phyloP scores from a whole-genome alignment of 2,797 vertebrate genomes.

The Mormyrus proboscirostris region DNA sequence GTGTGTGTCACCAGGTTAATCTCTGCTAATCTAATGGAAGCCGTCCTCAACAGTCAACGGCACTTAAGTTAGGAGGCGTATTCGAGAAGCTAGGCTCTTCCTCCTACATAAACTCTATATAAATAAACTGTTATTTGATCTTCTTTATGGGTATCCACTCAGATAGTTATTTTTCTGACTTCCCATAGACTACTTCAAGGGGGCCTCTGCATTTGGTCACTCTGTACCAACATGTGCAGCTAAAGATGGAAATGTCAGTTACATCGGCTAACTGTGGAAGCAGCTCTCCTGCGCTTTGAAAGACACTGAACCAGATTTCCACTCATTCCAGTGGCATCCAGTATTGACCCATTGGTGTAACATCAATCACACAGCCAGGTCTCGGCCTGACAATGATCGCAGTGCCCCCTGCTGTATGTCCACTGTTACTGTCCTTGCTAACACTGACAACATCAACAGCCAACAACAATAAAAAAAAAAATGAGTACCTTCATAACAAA shows the following conservation, averaged over 20 bases:
- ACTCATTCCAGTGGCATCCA: background rate
- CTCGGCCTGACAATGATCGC: background rate
- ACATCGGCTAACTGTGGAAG: background rate
- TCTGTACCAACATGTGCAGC: background rate
- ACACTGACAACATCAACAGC: constrained; percentile 13
- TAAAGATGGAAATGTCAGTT: background rate
- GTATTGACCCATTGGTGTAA: background rate
- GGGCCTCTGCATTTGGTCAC: constrained; percentile 2
- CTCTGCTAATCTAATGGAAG: constrained; percentile 31
- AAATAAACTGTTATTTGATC: background rate
- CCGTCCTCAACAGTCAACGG: constrained; percentile 18
- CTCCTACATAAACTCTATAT: background rate
- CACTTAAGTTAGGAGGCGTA: background rate
- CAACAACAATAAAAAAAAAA: background rate
- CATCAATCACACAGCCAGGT: background rate
- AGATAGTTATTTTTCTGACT: background rate
- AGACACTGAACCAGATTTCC: background rate
- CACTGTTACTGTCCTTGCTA: background rate
- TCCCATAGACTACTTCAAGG: background rate
- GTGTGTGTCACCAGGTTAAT: constrained; percentile 34
- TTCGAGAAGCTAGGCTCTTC: background rate
- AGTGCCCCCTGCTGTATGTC: background rate
- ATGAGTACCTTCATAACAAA: constrained; percentile 28
- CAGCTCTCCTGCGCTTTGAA: background rate
- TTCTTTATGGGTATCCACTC: background rate